Evolutionary conservation across 2,113 vertebrate species (phyloP), one percentile per base, ranked within the genome.

Genomic region (Sus scrofa): DNA sequence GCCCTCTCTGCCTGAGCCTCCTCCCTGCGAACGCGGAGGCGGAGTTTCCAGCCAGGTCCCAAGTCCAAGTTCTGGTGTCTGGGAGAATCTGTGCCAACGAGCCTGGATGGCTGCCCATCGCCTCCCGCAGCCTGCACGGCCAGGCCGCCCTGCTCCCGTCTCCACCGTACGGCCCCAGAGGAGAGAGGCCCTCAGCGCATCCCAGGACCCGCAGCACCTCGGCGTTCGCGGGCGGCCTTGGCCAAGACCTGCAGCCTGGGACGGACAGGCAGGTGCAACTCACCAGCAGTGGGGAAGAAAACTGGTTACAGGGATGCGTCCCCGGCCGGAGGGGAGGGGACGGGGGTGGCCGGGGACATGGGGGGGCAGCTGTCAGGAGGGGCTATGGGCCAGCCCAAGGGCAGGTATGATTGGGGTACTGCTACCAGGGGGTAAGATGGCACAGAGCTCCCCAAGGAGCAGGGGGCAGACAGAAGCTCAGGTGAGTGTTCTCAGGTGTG

Each of bases 121-220:
- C 67, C 60, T n/a, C 18, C 16, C 26, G 22, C 22, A 1, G 26
- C 16, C 65, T 0, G 5, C 44, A 16, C 7, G 50, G 77, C 62
- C 67, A 18, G 50, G n/a, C 50, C 27, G 14, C 50, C 26, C 74
- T 16, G 27, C 0, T 15, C 19, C 58, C 0, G 16, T 12, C 50
- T 70, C 68, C 56, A n/a, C 2, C 0, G 30, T 4, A 3, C 44
- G 10, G 56, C 19, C 83, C 77, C 70, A 2, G 20, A 39, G 44
- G 92, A 67, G 6, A 60, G 27, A 30, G 13, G 60, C 39, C 1
- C 3, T 15, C 4, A 10, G 13, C 67, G 56, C 52, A 24, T 13
- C 52, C 14, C 1, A 0, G 54, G 6, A 0, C 8, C 44, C 15
- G 27, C 20, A 5, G 11, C 6, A 30, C 1, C 5, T 0, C 5